Conservation (phyloP, 2,797 vertebrate species). For the Benthosema pterotum region DNA sequence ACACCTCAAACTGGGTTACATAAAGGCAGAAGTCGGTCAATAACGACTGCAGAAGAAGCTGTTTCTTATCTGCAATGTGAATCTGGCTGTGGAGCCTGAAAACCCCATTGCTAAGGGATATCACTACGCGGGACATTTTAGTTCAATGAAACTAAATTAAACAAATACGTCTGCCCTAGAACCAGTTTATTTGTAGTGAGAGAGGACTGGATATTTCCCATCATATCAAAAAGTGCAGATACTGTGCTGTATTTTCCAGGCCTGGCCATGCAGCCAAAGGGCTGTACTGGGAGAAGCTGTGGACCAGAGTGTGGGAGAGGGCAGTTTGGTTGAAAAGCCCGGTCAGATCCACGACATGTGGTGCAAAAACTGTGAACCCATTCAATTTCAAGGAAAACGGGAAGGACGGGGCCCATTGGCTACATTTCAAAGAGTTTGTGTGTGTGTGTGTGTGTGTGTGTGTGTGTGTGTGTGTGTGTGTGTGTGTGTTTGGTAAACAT, state of each 20-base stretch:
- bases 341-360: slow-evolving; percentile 20
- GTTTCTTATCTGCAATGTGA: slow-evolving; percentile 34
- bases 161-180: slow-evolving; percentile 53
- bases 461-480: no score
- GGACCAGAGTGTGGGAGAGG: slow-evolving; percentile 34
- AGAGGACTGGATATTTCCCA: slow-evolving; percentile 50
- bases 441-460: no score
- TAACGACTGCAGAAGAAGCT: slow-evolving; percentile 27
- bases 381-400: background rate
- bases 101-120: slow-evolving; percentile 24
- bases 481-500: no score
- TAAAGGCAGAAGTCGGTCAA: slow-evolving; percentile 31
- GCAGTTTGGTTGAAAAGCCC: background rate
- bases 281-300: slow-evolving; percentile 23
- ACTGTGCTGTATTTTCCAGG: slow-evolving; percentile 30
- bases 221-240: slow-evolving; percentile 35
- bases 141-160: slow-evolving; percentile 47
- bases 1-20: slow-evolving; percentile 18
- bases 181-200: slow-evolving; percentile 59
- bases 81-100: slow-evolving; percentile 22
- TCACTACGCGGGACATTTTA: slow-evolving; percentile 25
- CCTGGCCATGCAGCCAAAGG: slow-evolving; percentile 5
- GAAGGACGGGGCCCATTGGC: background rate
- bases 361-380: slow-evolving; percentile 7
- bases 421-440: background rate